These are phyloP conservation scores for Sterna hirundo DNA, from an alignment of 2,113 vertebrate species.

Conservation along the genomic window DNA sequence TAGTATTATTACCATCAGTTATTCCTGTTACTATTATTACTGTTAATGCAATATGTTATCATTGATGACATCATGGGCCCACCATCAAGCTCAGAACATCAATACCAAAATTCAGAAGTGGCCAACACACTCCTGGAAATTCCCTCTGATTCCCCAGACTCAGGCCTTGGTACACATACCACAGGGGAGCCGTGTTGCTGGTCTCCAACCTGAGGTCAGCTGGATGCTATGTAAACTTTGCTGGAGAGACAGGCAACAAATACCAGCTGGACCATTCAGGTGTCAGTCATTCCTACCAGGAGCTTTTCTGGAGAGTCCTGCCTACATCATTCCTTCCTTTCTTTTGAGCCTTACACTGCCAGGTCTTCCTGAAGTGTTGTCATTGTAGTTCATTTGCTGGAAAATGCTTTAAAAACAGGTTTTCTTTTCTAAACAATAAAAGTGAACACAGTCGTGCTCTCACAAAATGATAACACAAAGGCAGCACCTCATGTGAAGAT, in stretches of 20 bases:
- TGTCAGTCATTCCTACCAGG: neutral
- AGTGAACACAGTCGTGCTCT: neutral
- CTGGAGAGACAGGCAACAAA: neutral
- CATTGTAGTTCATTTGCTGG: neutral
- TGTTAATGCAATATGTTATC: neutral
- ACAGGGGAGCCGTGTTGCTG: neutral
- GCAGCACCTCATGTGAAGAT: neutral
- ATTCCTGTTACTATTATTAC: neutral
- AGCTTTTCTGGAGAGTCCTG: neutral
- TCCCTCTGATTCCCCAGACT: neutral
- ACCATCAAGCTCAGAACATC: neutral
- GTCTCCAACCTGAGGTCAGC: neutral
- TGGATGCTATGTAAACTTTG: neutral
- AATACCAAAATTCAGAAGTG: neutral
- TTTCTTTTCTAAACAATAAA: neutral
- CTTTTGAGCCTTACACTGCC: neutral
- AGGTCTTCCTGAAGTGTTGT: neutral
- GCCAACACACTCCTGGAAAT: neutral
- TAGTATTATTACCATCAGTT: neutral
- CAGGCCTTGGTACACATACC: neutral
- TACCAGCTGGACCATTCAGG: neutral
- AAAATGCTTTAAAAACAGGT: neutral
- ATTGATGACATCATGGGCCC: neutral
- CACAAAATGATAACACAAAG: neutral
- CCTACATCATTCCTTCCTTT: neutral